Evolutionary conservation across 2,888 invertebrate species (phyloP).

Genomic region (Pollenia angustigena): DNA sequence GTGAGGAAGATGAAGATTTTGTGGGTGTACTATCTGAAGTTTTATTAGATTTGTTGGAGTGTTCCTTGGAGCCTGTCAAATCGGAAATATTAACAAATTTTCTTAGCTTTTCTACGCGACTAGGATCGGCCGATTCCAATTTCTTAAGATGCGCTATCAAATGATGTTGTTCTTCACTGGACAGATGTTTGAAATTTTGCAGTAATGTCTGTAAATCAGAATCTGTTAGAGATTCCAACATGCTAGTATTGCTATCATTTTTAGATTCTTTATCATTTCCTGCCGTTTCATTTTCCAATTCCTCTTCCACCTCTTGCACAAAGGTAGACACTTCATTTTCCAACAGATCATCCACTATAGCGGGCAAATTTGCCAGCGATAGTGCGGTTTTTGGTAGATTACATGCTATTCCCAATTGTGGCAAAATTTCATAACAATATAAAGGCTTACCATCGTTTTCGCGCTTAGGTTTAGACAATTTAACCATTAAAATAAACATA

Average conservation of each 20-base stretch:
- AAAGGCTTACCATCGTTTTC: constrained; percentile 75
- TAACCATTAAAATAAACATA: constrained; percentile 90
- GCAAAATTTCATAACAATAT: constrained; percentile 75
- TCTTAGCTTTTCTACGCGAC: constrained; percentile 90
- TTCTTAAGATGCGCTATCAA: constrained; percentile 92
- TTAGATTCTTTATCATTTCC: constrained; percentile 75
- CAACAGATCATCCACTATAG: constrained; percentile 77
- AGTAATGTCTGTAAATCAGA: constrained; percentile 91
- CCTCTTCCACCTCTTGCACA: constrained; percentile 77
- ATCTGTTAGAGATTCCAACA: constrained; percentile 91
- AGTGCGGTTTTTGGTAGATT: constrained; percentile 50
- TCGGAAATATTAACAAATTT: constrained; percentile 88
- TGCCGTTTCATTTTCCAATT: constrained; percentile 77
- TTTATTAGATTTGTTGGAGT: constrained; percentile 52
- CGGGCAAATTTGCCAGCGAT: constrained; percentile 74
- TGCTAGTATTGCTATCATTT: constrained; percentile 80
- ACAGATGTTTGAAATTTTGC: constrained; percentile 92
- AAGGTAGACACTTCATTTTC: constrained; percentile 78
- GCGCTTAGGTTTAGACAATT: constrained; percentile 85
- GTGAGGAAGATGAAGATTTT: constrained; percentile 44
- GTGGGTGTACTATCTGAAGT: constrained; percentile 52
- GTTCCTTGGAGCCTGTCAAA: constrained; percentile 73
- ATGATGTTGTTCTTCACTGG: constrained; percentile 92
- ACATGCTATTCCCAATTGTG: constrained; percentile 76
- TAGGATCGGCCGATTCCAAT: constrained; percentile 90